A percentile compares a stretch with the other conserved stretches of the same genome.
These are phyloP conservation scores for Sigmodon hispidus DNA, from an alignment of 2,113 vertebrate genomes.

Conservation along the genomic window DNA sequence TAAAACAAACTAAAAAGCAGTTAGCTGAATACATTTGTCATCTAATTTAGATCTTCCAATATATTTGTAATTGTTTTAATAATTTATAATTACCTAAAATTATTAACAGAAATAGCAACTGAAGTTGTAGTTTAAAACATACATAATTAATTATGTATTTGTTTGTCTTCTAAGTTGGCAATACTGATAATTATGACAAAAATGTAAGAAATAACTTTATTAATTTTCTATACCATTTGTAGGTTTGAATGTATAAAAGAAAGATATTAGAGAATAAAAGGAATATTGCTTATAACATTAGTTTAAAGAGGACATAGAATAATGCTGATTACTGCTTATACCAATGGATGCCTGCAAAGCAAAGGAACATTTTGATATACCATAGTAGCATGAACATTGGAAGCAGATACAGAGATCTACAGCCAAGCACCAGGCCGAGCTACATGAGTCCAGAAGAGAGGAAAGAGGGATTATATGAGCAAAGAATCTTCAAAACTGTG, in stretches of 20 bases:
- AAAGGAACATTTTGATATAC: not conserved
- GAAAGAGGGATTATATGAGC: too few relatives aligned
- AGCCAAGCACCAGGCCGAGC: too few relatives aligned
- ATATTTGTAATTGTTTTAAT: not conserved
- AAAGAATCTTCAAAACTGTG: too few relatives aligned
- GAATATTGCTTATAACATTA: not conserved
- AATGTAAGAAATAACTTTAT: not conserved
- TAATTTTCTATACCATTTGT: not conserved
- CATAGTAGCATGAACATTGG: not conserved
- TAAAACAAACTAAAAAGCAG: not conserved
- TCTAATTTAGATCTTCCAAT: not conserved
- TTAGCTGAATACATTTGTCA: not conserved
- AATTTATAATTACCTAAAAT: constrained; percentile 23
- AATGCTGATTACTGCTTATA: not conserved
- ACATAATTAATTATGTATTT: not conserved
- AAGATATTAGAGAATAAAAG: constrained; percentile 11
- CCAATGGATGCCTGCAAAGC: not conserved
- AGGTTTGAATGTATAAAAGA: not conserved
- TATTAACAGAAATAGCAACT: not conserved
- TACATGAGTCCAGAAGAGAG: too few relatives aligned
- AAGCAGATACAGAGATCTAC: too few relatives aligned
- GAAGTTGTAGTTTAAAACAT: not conserved
- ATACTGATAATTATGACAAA: not conserved
- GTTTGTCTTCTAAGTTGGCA: not conserved
- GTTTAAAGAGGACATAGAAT: not conserved